These are phyloP conservation scores for Drosophila mojavensis DNA, from an alignment of 1,140 invertebrate genomes.

Conservation along the genomic window DNA sequence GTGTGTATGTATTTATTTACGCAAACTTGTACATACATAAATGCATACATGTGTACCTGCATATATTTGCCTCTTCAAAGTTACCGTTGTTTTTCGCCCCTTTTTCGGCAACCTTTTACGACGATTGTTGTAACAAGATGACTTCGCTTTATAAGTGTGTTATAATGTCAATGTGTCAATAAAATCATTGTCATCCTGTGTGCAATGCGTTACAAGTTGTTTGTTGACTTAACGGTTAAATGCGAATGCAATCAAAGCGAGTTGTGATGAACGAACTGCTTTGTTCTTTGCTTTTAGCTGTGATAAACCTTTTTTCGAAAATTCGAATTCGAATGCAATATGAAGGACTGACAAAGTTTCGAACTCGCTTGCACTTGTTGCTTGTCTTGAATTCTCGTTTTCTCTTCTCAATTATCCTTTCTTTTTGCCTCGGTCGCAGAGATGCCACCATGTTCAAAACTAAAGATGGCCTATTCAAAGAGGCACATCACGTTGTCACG, in stretches of 20 bases:
- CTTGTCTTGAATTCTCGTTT: too few species aligned
- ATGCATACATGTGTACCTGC: neutral
- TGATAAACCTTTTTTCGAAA: too few species aligned
- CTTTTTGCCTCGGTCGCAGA: neutral
- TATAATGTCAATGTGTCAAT: conserved; percentile 63
- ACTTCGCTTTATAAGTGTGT: conserved; percentile 41
- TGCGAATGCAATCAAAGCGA: neutral
- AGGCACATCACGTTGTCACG: too few species aligned
- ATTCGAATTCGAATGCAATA: too few species aligned
- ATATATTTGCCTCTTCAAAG: conserved; percentile 39
- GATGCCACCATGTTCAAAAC: neutral
- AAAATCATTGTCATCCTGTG: conserved; percentile 26
- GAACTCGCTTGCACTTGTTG: too few species aligned
- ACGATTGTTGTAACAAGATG: conserved; percentile 31
- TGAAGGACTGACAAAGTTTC: too few species aligned
- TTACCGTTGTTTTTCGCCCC: conserved; percentile 44
- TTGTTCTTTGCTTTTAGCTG: neutral
- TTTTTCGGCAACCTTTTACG: conserved; percentile 50
- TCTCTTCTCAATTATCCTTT: neutral
- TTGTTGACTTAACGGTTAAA: conserved; percentile 23
- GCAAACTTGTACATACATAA: neutral
- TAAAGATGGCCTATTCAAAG: neutral
- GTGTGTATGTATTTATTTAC: neutral
- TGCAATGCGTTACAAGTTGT: conserved; percentile 7
- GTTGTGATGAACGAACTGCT: neutral